Conservation (phyloP, 1,140 invertebrate genomes). For the Anastatus disparis region DNA sequence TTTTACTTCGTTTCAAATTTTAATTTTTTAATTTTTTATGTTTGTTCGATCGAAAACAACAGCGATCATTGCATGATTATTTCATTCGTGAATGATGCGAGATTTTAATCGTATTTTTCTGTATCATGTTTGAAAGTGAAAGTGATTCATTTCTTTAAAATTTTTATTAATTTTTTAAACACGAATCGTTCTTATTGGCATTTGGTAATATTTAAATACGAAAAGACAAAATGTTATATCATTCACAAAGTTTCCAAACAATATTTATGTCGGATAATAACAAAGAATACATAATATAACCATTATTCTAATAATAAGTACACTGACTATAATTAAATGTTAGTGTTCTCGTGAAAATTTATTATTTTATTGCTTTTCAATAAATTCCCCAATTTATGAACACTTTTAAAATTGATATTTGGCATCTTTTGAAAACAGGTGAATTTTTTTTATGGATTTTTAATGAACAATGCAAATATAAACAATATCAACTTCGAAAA, state of each 20-base stretch:
- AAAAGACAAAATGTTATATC: background rate
- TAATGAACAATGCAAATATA: background rate
- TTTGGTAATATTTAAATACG: background rate
- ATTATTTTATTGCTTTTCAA: too few relatives aligned
- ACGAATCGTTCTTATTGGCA: too few relatives aligned
- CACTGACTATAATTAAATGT: too few relatives aligned
- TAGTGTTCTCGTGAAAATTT: too few relatives aligned
- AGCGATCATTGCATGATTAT: background rate
- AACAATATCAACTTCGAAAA: background rate
- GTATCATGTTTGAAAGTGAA: background rate
- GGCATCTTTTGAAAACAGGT: background rate
- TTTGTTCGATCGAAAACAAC: background rate
- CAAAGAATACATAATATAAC: too few relatives aligned
- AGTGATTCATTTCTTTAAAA: background rate
- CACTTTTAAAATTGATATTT: conserved; percentile 7
- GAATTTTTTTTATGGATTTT: too few relatives aligned
- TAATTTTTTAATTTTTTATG: too few relatives aligned
- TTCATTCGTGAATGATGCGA: background rate
- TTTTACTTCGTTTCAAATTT: background rate
- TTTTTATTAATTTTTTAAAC: too few relatives aligned
- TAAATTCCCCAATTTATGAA: too few relatives aligned
- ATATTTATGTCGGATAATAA: too few relatives aligned
- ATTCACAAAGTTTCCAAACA: background rate
- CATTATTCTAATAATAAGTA: too few relatives aligned
- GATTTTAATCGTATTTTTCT: background rate